Percentiles rank a stretch among this genome's conserved stretches.
Evolutionary conservation across 37 sponge, comb jelly and placozoan genomes (phyloP).

Genomic region (Beroe ovata): DNA sequence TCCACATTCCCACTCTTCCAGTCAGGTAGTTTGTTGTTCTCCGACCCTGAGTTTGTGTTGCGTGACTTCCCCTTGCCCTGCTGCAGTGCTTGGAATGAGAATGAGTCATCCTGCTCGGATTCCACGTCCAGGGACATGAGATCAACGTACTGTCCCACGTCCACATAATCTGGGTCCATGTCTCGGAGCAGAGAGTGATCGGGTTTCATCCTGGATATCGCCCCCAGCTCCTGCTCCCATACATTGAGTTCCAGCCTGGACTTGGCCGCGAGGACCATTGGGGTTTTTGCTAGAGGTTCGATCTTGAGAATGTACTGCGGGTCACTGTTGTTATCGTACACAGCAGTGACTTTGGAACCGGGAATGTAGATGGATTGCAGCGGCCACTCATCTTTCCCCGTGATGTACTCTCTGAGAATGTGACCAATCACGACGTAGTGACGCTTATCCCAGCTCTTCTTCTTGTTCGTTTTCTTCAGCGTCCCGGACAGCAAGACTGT

Average conservation of each 20-base stretch:
- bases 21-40: not conserved
- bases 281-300: conserved; percentile 4
- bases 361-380: conserved; percentile 24
- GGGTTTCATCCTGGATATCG: not conserved
- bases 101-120: not conserved
- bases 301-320: conserved; percentile 32
- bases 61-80: not conserved
- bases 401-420: conserved; percentile 45
- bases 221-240: conserved; percentile 60
- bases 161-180: conserved; percentile 63
- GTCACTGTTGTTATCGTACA: not conserved
- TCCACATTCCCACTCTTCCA: not conserved
- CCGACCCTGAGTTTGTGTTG: not conserved
- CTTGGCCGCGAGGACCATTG: conserved; percentile 34
- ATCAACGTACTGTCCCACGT: not conserved
- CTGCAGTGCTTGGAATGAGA: not conserved
- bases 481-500: conserved; percentile 48
- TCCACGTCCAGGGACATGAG: not conserved
- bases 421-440: conserved; percentile 53
- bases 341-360: conserved; percentile 28
- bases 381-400: conserved; percentile 56
- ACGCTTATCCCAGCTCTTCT: not conserved
- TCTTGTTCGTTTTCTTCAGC: conserved; percentile 15
- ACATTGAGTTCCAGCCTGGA: conserved; percentile 40
- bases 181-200: conserved; percentile 28